Evolutionary conservation across 2,113 vertebrate genomes (phyloP).

Genomic region (Gallinago media): DNA sequence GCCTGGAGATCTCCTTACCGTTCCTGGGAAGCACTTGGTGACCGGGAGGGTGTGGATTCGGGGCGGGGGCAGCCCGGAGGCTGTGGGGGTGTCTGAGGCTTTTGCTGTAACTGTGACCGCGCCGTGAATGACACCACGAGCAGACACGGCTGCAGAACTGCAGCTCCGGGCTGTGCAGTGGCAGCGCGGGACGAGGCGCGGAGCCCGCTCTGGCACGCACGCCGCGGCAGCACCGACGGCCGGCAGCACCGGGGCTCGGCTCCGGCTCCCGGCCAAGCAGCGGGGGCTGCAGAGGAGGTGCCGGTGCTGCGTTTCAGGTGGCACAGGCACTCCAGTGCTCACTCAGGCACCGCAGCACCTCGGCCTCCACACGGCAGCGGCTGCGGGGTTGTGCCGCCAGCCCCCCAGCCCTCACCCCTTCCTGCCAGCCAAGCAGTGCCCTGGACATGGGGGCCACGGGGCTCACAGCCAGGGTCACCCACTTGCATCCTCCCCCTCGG

Average conservation of each 20-base stretch:
- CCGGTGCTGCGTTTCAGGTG: background rate
- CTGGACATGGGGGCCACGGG: too few relatives aligned
- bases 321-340: accelerated
- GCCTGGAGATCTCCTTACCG: background rate
- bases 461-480: too few relatives aligned
- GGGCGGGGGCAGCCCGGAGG: background rate
- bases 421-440: too few relatives aligned
- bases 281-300: accelerated
- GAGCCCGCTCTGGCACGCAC: background rate
- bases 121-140: background rate
- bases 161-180: background rate
- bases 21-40: background rate
- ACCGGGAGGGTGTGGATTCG: background rate
- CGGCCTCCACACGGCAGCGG: accelerated
- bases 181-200: accelerated
- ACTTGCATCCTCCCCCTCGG: too few relatives aligned
- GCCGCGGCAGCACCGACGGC: accelerated
- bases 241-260: background rate
- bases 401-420: too few relatives aligned
- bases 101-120: background rate
- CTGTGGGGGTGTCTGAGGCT: background rate
- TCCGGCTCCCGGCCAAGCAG: accelerated
- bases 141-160: background rate
- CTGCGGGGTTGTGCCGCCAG: background rate
- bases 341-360: background rate